A percentile compares a stretch with the other conserved stretches of the same genome.
Evolutionary conservation across 2,888 invertebrate species (phyloP).

Genomic region (Nomada fabriciana): DNA sequence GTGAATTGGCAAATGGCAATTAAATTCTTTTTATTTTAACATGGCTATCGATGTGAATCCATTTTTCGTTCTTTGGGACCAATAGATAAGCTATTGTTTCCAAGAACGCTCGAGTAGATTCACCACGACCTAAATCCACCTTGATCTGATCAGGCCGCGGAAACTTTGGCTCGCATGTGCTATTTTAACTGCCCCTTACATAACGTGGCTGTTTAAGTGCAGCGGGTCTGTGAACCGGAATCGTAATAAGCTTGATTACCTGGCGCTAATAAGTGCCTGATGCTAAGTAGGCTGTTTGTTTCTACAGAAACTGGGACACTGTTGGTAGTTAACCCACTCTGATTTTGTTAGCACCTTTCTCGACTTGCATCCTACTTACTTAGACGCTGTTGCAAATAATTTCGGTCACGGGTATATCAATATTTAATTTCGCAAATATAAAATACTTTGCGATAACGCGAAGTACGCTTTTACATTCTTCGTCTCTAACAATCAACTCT

Average conservation of each 20-base stretch:
- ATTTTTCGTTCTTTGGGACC: not conserved
- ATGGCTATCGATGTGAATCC: not conserved
- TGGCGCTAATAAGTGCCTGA: not conserved
- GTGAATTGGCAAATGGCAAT: no score
- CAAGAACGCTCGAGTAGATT: not conserved
- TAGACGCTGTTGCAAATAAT: no score
- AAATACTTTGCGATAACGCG: no score
- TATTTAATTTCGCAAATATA: no score
- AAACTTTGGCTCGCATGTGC: constrained; percentile 18
- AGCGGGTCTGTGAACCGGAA: not conserved
- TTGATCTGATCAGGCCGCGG: constrained; percentile 11
- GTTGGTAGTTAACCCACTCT: not conserved
- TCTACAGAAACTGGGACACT: not conserved
- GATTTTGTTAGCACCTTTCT: not conserved
- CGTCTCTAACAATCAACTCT: no score
- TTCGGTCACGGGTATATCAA: no score
- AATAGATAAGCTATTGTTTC: constrained; percentile 7
- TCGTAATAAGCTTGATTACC: constrained; percentile 6
- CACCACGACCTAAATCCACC: not conserved
- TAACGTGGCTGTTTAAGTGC: constrained; percentile 10
- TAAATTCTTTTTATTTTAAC: no score
- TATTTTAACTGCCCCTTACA: constrained; percentile 32
- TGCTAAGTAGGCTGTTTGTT: not conserved
- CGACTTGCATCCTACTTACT: no score
- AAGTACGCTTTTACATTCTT: no score